These are phyloP conservation scores for Megaceryle alcyon DNA, from an alignment of 2,797 vertebrate species.

Conservation along the genomic window DNA sequence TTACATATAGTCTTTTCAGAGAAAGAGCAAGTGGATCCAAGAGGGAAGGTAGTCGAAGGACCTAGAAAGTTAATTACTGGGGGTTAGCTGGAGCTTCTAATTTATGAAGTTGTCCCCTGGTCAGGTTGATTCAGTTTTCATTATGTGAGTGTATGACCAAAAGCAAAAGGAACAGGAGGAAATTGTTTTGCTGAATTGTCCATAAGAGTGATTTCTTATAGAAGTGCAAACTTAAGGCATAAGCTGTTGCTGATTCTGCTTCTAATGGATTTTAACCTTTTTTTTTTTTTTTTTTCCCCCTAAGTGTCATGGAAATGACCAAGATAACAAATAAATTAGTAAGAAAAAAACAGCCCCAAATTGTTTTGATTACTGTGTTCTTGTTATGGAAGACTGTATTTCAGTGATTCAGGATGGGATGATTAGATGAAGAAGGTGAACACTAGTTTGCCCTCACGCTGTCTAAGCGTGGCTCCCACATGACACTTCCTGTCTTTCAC, in stretches of 20 bases:
- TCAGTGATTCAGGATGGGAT: background rate
- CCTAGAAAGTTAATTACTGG: background rate
- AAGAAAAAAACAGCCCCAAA: background rate
- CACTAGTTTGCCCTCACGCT: background rate
- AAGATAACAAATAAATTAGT: background rate
- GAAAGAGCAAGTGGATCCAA: background rate
- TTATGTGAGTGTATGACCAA: background rate
- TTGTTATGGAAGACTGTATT: background rate
- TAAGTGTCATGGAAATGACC: background rate
- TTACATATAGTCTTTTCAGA: background rate
- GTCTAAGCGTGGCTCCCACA: background rate
- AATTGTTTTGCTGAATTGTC: background rate
- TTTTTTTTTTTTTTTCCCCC: no score
- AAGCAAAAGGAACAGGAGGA: background rate
- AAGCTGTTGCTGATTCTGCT: background rate
- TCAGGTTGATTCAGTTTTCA: background rate
- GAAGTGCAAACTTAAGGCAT: background rate
- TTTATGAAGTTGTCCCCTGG: background rate
- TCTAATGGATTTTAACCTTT: background rate
- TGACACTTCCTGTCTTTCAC: slow-evolving; percentile 42
- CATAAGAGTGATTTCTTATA: background rate
- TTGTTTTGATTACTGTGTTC: background rate
- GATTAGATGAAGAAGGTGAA: slow-evolving; percentile 36
- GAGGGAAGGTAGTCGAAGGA: background rate
- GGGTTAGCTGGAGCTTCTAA: background rate